A percentile compares a stretch with the other conserved stretches of the same genome.
Conservation (phyloP, 2,113 vertebrate genomes). For the Odobenus rosmarus region DNA sequence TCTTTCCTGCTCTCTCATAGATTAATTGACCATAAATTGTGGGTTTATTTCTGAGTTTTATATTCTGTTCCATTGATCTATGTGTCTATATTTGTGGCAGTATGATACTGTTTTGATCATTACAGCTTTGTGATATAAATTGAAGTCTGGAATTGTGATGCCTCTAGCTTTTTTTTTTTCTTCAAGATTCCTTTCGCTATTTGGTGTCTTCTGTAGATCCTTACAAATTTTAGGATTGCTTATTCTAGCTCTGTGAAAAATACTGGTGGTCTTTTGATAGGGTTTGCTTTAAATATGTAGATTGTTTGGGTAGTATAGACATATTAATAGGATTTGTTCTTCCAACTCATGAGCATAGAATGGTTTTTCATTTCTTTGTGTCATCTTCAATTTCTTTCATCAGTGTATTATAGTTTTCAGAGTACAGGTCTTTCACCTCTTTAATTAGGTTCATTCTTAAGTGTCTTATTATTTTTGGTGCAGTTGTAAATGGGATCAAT, state of each 20-base stretch:
- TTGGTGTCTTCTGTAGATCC: background rate
- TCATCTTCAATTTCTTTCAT: background rate
- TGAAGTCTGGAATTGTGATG: background rate
- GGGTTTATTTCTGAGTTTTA: background rate
- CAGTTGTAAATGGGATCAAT: background rate
- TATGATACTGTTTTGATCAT: background rate
- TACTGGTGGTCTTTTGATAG: background rate
- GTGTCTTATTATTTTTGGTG: background rate
- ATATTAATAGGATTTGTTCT: background rate
- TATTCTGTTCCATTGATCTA: background rate
- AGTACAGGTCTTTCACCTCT: background rate
- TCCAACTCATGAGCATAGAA: background rate
- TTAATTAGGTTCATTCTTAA: background rate
- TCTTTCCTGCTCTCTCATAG: background rate
- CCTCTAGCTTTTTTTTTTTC: background rate
- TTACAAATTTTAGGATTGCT: background rate
- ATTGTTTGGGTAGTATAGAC: background rate
- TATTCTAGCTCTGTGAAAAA: background rate
- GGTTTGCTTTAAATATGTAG: background rate
- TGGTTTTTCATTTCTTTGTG: background rate
- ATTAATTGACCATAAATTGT: background rate
- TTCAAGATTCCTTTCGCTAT: background rate
- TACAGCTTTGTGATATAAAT: background rate
- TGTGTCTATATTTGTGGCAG: background rate
- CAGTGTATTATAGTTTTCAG: background rate